Evolutionary conservation across 2,888 invertebrate species (phyloP).

Genomic region (Dryococelus australis): DNA sequence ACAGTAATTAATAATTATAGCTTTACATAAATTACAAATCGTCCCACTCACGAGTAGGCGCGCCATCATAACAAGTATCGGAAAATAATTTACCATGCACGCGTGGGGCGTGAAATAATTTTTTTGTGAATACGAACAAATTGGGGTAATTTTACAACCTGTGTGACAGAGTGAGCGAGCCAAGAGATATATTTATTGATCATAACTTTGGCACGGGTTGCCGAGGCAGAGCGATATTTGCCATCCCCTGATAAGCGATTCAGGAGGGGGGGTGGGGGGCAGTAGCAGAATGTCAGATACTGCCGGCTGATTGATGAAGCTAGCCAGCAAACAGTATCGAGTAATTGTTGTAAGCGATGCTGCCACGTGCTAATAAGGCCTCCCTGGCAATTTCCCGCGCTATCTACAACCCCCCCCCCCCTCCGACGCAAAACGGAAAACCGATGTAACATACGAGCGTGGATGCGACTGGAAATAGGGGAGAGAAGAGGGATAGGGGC

Average conservation of each 20-base stretch:
- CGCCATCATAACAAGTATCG: too few relatives aligned
- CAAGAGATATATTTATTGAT: neutral
- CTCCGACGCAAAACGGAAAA: neutral
- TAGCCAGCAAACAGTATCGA: neutral
- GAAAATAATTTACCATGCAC: too few relatives aligned
- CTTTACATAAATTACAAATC: too few relatives aligned
- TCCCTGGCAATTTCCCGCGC: neutral
- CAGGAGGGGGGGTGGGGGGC: neutral
- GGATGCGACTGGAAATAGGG: neutral
- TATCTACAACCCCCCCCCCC: neutral
- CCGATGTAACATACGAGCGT: neutral
- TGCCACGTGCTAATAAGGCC: conserved; percentile 7
- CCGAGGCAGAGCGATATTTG: neutral
- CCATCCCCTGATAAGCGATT: neutral
- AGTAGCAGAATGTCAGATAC: neutral
- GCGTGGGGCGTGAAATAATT: too few relatives aligned
- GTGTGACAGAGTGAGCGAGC: too few relatives aligned
- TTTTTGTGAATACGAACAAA: too few relatives aligned
- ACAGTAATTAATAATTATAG: too few relatives aligned
- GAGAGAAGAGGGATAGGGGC: neutral
- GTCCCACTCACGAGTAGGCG: too few relatives aligned
- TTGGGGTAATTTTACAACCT: too few relatives aligned
- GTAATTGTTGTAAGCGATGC: neutral
- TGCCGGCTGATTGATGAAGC: neutral
- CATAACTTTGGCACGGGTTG: neutral